Evolutionary conservation across 1,140 invertebrate species (phyloP).

Genomic region (Gryllus bimaculatus): DNA sequence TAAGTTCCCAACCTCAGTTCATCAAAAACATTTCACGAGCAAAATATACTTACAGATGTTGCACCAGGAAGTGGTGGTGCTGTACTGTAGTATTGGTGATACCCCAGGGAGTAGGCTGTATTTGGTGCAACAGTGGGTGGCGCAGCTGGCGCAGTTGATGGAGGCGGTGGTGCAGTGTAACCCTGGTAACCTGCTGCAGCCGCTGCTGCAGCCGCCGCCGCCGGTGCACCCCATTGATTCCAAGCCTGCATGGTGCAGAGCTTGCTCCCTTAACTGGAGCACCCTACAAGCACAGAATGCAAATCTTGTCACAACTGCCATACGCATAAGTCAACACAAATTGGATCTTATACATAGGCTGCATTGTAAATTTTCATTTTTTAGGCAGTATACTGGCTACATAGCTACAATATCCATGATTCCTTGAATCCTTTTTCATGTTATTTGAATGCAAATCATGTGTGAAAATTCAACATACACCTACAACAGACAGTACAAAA

Average conservation of each 20-base stretch:
- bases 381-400: background rate
- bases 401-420: background rate
- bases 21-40: too few species aligned
- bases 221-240: conserved; percentile 19
- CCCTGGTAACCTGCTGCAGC: background rate
- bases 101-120: conserved; percentile 5
- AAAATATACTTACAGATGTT: conserved; percentile 9
- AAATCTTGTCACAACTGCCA: too few species aligned
- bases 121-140: conserved; percentile 3
- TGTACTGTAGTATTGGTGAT: conserved; percentile 18
- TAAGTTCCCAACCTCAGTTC: too few species aligned
- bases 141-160: conserved; percentile 2
- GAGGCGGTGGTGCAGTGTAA: background rate
- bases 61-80: background rate
- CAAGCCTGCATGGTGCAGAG: conserved; percentile 17
- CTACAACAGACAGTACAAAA: background rate
- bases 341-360: too few species aligned
- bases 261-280: background rate
- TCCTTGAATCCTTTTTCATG: background rate
- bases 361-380: too few species aligned
- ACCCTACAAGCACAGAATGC: background rate
- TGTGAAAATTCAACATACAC: background rate
- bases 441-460: background rate
- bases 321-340: too few species aligned
- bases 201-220: conserved; percentile 6